Evolutionary conservation across 2,797 vertebrate species (phyloP).

Genomic region (Enteromius anoplus): DNA sequence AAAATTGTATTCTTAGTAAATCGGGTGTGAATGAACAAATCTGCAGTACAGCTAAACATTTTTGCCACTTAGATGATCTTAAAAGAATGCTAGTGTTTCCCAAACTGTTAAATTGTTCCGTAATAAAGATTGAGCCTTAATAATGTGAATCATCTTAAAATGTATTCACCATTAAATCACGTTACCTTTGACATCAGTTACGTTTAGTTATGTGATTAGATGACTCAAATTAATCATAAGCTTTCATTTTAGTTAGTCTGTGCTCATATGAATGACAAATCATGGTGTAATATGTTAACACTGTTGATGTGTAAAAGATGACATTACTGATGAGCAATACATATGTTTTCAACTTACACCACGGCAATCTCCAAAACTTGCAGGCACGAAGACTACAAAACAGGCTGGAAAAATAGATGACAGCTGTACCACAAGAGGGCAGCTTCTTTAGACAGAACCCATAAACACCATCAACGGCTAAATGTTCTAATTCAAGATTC

Average conservation of each 20-base stretch:
- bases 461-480: constrained; percentile 1
- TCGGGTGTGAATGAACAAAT: constrained; percentile 29
- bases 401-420: neutral
- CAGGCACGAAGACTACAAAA: neutral
- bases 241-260: constrained; percentile 9
- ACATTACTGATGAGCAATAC: neutral
- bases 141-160: constrained; percentile 10
- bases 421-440: constrained; percentile 37
- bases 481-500: constrained; percentile 13
- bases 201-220: constrained; percentile 15
- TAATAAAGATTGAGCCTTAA: neutral
- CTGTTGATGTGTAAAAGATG: constrained; percentile 1
- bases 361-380: neutral
- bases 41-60: neutral
- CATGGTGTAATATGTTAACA: constrained; percentile 12
- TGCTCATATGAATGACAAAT: constrained; percentile 18
- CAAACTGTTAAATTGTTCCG: constrained; percentile 25
- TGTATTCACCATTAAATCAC: constrained; percentile 1
- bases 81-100: neutral
- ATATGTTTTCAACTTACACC: neutral
- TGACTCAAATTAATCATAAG: constrained; percentile 9
- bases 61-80: neutral
- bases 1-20: constrained; percentile 37
- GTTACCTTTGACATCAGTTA: neutral
- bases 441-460: constrained; percentile 12